Evolutionary conservation across 2,113 vertebrate species (phyloP).

Genomic region (Vimba vimba): DNA sequence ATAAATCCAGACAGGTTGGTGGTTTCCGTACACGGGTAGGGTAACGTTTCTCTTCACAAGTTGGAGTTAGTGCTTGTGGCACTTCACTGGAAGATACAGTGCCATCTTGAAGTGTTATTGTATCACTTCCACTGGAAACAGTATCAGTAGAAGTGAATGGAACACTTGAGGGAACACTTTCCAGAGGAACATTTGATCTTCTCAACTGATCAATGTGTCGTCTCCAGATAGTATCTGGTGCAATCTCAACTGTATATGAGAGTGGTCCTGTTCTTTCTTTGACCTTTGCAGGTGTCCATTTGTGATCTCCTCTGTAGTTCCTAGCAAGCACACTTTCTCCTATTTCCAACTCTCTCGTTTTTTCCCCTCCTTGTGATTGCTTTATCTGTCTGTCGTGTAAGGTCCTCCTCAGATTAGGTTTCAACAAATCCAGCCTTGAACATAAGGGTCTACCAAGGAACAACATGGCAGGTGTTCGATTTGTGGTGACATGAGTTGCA

Average conservation of each 20-base stretch:
- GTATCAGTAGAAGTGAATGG: background rate
- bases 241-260: constrained; percentile 18
- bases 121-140: background rate
- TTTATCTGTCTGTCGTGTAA: constrained; percentile 13
- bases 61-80: background rate
- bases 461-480: constrained; percentile 23
- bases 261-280: constrained; percentile 9
- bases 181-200: background rate
- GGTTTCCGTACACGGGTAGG: background rate
- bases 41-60: background rate
- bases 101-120: background rate
- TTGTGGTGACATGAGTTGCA: background rate
- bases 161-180: background rate
- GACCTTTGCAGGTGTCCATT: constrained; percentile 16
- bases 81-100: background rate
- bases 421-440: constrained; percentile 18
- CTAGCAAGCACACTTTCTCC: constrained; percentile 32
- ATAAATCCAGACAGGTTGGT: background rate
- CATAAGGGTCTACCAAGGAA: constrained; percentile 3
- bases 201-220: constrained; percentile 22
- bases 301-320: constrained; percentile 35
- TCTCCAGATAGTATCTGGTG: background rate
- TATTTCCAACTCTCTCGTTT: background rate
- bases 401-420: constrained; percentile 2
- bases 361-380: background rate